These are phyloP conservation scores for Halcyon leucocephala DNA, from an alignment of 2,797 vertebrate genomes.

Conservation along the genomic window DNA sequence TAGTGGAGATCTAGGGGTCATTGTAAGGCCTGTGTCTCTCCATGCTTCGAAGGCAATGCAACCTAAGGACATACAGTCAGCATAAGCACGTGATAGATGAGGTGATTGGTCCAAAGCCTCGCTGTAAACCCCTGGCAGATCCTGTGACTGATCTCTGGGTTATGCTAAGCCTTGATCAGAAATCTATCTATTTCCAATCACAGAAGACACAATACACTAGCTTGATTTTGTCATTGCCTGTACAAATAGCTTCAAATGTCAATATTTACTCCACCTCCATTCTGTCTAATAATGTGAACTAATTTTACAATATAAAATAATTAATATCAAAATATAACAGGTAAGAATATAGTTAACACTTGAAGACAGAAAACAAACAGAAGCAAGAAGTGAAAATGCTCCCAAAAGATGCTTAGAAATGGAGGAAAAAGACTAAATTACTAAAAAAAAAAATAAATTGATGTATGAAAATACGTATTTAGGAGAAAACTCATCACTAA, in stretches of 20 bases:
- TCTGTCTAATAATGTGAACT: not conserved
- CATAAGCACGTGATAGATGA: not conserved
- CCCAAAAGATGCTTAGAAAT: not conserved
- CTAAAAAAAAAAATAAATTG: not conserved
- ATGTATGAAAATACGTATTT: not conserved
- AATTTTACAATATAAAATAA: not conserved
- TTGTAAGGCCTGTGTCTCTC: not conserved
- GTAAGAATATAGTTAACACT: not conserved
- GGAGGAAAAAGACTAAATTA: not conserved
- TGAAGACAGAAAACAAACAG: not conserved
- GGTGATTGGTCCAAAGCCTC: not conserved
- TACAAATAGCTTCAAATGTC: not conserved
- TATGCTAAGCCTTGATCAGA: not conserved
- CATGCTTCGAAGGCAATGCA: accelerated
- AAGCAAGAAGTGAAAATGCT: not conserved
- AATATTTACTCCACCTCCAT: not conserved
- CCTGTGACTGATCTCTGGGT: not conserved
- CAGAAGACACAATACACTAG: not conserved
- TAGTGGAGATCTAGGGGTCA: not conserved
- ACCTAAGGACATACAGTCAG: too few relatives aligned
- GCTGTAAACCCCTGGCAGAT: not conserved
- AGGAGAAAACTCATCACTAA: not conserved
- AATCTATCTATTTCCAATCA: accelerated
- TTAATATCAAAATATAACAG: not conserved
- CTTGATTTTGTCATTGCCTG: not conserved